Base-by-base conservation (phyloP, 2,888 invertebrate species). In the Onchidella celtica region DNA sequence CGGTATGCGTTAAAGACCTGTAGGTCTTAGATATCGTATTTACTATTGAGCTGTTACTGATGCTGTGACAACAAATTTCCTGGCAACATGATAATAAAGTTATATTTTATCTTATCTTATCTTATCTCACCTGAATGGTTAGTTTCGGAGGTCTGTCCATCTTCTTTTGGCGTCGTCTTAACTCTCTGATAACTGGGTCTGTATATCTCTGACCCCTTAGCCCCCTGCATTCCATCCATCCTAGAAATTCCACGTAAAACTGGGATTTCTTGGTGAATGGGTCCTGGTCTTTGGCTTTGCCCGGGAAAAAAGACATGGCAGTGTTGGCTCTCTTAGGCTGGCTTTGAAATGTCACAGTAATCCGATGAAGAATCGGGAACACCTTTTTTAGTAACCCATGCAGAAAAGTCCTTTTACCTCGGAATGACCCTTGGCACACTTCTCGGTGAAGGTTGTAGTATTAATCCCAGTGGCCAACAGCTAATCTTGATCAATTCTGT, bases 181-280 rank as follows among this genome's bases (percentile, higher is more conserved):
- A 94, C 91, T 97, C 96, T 87, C 96, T 95, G 87, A 98, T 96
- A 82, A 97, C 97, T 17, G 97, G 97, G 82, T 97, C 94, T 79
- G 98, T 96, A 85, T 92, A 97, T 91, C 97, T 96, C 88, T 96
- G 95, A 40, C 98, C 97, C 0, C 97, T 94, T 36, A 97, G 94
- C 0, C 97, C 98, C 88, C 97, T 96, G 81, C 97, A 97, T 94
- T 99, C 98, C 94, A 98, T 97, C 89, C 98, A 98, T 32, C 99
- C 99, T 90, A 99, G 95, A 94, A 98, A 94, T 93, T 94, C 94
- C 55, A 94, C 94, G 86, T 94, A 95, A 87, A 94, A 94, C 84
- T 94, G 94, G 9, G 93, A 92, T 75, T 88, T 88, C 79, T 88
- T 87, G 27, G 82, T 32, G 17, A n/a, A 6, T 0, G 34, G 11